Base-by-base conservation (phyloP, 37 sponge, comb jelly and placozoan species). In the Petrosia ficiformis region DNA sequence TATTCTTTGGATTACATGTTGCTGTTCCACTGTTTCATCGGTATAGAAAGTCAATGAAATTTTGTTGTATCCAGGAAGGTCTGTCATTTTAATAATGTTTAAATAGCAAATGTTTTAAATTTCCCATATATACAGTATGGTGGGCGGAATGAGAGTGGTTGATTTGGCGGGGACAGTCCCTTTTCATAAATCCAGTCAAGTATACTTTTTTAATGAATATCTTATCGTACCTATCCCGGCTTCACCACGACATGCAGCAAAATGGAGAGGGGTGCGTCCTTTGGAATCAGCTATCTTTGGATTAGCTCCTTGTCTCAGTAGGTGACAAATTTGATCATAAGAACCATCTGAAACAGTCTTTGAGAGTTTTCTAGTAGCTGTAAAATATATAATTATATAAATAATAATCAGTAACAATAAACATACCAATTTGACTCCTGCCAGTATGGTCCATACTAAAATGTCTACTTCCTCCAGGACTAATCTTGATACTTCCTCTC, bases 231-330 rank as follows among this genome's bases (percentile, higher is more conserved):
- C 63, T 61, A 61, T 22, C n/a, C 69, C 69, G 29, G 24, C 8
- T 33, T 91, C 72, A 26, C 88, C 84, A 41, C 77, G 52, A 44
- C 70, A 68, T 2, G 84, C 83, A 38, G 92, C 92, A 79, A 91
- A 87, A 65, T 91, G 92, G 3, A 91, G 68, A 2, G 92, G 65
- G 1, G 92, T 91, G n/a, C 92, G 67, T 71, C 92, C 92, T 43
- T 91, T 86, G 65, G 3, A 35, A 41, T 89, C 90, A 1, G 90
- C 81, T 19, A 14, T 10, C 68, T 25, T 70, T 0, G 39, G 77
- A 80, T 89, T 67, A 16, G 81, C 85, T 24, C 90, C 90, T 59
- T 42, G 65, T 42, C 44, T 70, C 58, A 89, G 21, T 41, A 83
- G 21, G 30, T 75, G 56, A n/a, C 65, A 38, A 24, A 89, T 81